Conservation (phyloP, 2,797 vertebrate genomes). For the Stomatorhinus walkeri region DNA sequence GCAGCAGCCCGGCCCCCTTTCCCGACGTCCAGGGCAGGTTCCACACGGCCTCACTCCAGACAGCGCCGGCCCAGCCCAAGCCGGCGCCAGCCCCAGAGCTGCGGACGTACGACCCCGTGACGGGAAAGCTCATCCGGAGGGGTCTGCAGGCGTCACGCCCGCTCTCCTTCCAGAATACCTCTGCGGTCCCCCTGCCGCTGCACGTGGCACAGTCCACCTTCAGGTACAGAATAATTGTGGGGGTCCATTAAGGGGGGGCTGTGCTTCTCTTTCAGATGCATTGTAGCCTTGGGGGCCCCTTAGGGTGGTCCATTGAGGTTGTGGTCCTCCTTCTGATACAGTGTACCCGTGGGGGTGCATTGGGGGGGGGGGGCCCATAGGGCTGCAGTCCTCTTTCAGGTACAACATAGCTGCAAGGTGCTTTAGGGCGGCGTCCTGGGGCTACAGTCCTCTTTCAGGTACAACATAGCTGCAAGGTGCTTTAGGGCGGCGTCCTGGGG, state of each 20-base stretch:
- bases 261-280: background rate
- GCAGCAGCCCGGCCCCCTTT: slow-evolving; percentile 75
- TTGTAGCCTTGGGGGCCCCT: background rate
- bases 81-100: slow-evolving; percentile 66
- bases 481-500: background rate
- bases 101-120: slow-evolving; percentile 82
- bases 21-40: slow-evolving; percentile 60
- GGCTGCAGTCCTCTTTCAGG: slow-evolving; percentile 74
- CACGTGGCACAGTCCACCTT: slow-evolving; percentile 71
- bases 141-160: slow-evolving; percentile 55
- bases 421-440: background rate
- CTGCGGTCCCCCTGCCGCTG: slow-evolving; percentile 49
- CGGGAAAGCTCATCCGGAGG: slow-evolving; percentile 87
- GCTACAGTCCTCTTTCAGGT: background rate
- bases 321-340: background rate
- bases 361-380: background rate
- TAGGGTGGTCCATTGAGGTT: background rate
- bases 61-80: slow-evolving; percentile 69
- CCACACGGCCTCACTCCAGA: slow-evolving; percentile 68
- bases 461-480: background rate
- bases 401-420: slow-evolving; percentile 40
- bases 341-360: background rate
- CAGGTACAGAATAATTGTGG: slow-evolving; percentile 64
- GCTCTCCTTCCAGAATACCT: slow-evolving; percentile 58
- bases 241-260: background rate